Percentiles rank a stretch among this genome's conserved stretches.
These are phyloP conservation scores for Chorisops tibialis DNA, from an alignment of 2,888 invertebrate species.

Conservation along the genomic window DNA sequence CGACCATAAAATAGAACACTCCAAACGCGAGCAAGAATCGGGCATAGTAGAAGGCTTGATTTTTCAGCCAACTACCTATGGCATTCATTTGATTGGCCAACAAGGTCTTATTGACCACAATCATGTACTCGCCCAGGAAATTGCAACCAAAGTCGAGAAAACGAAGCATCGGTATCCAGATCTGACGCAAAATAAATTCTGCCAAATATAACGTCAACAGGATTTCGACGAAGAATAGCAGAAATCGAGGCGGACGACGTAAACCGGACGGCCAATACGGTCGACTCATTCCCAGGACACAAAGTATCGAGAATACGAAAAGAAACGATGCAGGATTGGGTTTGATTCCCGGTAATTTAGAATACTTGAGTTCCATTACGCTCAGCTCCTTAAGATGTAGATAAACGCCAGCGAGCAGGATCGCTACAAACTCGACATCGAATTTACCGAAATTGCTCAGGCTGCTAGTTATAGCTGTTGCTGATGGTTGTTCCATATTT, in stretches of 20 bases:
- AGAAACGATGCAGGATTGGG: constrained; percentile 40
- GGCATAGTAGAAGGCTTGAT: constrained; percentile 37
- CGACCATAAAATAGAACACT: constrained; percentile 30
- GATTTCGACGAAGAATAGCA: constrained; percentile 37
- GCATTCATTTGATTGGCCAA: constrained; percentile 33
- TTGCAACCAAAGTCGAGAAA: constrained; percentile 35
- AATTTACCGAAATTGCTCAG: not conserved
- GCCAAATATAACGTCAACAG: constrained; percentile 36
- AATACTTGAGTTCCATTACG: constrained; percentile 36
- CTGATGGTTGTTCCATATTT: not conserved
- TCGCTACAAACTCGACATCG: constrained; percentile 34
- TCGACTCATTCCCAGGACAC: constrained; percentile 38
- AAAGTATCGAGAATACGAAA: constrained; percentile 39
- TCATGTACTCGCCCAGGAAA: constrained; percentile 35
- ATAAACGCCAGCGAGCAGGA: constrained; percentile 36
- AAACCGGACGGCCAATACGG: constrained; percentile 35
- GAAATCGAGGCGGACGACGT: constrained; percentile 33
- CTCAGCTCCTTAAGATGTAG: constrained; percentile 38
- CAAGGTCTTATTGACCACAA: constrained; percentile 36
- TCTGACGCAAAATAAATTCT: constrained; percentile 38
- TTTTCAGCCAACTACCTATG: constrained; percentile 37
- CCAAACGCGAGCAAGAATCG: constrained; percentile 37
- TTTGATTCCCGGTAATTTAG: constrained; percentile 36
- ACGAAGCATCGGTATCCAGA: constrained; percentile 40
- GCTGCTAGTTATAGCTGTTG: not conserved